A percentile compares a stretch with the other conserved stretches of the same genome.
These are phyloP conservation scores for Trachemys scripta DNA, from an alignment of 2,113 vertebrate species.

Conservation along the genomic window DNA sequence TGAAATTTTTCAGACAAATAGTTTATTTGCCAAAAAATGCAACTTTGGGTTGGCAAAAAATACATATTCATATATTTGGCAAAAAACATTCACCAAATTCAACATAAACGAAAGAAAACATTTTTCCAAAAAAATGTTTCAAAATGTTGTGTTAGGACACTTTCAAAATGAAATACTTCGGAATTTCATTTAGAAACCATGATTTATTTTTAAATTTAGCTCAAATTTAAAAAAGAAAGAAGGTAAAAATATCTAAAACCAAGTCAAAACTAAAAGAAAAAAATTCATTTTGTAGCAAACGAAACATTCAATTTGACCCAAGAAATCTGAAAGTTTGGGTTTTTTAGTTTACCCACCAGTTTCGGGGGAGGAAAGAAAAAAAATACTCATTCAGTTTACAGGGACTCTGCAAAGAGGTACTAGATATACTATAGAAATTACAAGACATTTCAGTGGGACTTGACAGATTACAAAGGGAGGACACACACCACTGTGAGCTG, in stretches of 20 bases:
- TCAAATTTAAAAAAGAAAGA: no score
- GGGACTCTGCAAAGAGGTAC: background rate
- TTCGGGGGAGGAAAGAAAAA: background rate
- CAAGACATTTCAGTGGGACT: background rate
- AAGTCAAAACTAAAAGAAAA: background rate
- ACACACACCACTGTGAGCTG: background rate
- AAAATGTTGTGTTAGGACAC: background rate
- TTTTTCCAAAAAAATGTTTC: background rate
- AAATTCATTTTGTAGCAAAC: background rate
- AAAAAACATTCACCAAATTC: no score
- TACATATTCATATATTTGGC: background rate
- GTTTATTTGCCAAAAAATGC: background rate
- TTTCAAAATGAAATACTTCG: background rate
- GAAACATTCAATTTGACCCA: background rate
- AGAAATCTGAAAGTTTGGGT: background rate
- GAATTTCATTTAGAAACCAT: no score
- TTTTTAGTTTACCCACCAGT: background rate
- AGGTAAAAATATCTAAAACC: background rate
- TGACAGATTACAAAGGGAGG: background rate
- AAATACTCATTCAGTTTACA: background rate
- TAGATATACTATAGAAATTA: background rate
- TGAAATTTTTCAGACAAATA: background rate
- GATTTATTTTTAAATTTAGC: background rate
- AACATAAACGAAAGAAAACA: no score
- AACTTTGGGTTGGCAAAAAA: background rate